Conservation (phyloP, 2,113 vertebrate genomes). For the Dolichotis patagonum region DNA sequence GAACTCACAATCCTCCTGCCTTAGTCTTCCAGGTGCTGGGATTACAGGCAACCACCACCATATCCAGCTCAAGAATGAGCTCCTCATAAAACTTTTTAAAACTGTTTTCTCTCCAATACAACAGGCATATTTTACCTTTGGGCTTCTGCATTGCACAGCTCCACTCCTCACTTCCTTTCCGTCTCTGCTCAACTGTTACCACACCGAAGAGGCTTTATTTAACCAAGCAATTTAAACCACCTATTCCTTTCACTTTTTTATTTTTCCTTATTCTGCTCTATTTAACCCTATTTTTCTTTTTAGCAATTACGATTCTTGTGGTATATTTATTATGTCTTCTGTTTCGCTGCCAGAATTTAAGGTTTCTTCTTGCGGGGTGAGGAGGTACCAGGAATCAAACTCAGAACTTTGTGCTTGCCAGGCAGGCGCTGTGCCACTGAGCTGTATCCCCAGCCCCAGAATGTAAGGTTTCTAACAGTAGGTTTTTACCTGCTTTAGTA, state of each 20-base stretch:
- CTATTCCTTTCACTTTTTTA: too few species aligned
- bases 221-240: too few species aligned
- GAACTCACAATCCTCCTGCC: neutral
- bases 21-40: neutral
- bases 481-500: neutral
- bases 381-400: too few species aligned
- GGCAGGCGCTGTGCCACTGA: too few species aligned
- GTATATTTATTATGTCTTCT: neutral
- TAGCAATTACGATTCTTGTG: neutral
- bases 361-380: neutral
- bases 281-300: constrained; percentile 29
- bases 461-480: neutral
- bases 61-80: neutral
- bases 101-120: neutral
- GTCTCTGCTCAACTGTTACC: neutral
- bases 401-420: too few species aligned
- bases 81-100: constrained; percentile 4
- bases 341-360: neutral
- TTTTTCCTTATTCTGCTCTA: neutral
- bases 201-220: neutral
- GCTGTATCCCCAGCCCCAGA: neutral
- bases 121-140: neutral
- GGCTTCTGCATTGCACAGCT: neutral
- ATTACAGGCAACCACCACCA: neutral
- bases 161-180: neutral